Conservation (phyloP, 1,140 invertebrate genomes). For the Drosophila subobscura region DNA sequence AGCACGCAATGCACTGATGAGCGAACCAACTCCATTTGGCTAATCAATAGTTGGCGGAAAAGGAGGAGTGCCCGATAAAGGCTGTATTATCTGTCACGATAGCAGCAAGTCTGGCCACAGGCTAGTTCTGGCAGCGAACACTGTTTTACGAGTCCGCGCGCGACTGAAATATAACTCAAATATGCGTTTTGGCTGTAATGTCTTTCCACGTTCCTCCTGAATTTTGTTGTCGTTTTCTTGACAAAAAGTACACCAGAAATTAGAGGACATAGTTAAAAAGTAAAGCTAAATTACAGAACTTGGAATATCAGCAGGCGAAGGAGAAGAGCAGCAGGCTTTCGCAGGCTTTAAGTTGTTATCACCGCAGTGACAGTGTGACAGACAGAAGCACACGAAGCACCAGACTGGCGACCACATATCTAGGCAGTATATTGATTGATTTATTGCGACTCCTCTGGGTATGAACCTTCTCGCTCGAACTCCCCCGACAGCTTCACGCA, state of each 20-base stretch:
- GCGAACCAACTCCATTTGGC: conserved; percentile 34
- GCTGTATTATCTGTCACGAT: conserved; percentile 65
- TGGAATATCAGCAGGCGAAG: too few relatives aligned
- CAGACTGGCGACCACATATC: conserved; percentile 33
- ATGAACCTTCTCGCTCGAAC: too few relatives aligned
- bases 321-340: conserved; percentile 1
- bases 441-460: conserved; percentile 33
- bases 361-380: conserved; percentile 8
- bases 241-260: too few relatives aligned
- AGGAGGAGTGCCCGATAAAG: conserved; percentile 33
- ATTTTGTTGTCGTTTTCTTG: too few relatives aligned
- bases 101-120: conserved; percentile 16
- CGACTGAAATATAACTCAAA: conserved; percentile 70
- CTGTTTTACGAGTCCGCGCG: conserved; percentile 23
- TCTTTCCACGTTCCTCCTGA: too few relatives aligned
- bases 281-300: too few relatives aligned
- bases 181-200: conserved; percentile 44
- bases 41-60: conserved; percentile 53
- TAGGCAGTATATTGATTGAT: conserved; percentile 60
- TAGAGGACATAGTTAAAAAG: too few relatives aligned
- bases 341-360: too few relatives aligned
- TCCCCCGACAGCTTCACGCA: too few relatives aligned
- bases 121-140: conserved; percentile 33
- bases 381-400: conserved; percentile 2
- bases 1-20: conserved; percentile 35